Evolutionary conservation across 2,888 invertebrate genomes (phyloP).

Genomic region (Agriopis aurantiaria): DNA sequence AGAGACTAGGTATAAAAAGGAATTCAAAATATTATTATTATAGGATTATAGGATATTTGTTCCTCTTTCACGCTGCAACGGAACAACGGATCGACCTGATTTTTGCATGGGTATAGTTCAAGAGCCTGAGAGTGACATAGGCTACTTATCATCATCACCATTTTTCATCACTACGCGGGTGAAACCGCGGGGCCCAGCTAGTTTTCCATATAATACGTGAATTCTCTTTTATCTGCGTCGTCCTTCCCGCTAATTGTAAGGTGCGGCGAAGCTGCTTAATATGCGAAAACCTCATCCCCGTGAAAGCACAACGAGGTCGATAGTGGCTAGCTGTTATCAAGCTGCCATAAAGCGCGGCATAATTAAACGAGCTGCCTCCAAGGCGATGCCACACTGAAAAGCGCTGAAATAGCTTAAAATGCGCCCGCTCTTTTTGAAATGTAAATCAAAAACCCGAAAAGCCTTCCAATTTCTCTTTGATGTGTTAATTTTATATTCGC

Average conservation of each 20-base stretch:
- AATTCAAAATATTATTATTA: no score
- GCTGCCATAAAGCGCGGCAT: conserved; percentile 29
- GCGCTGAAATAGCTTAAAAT: conserved; percentile 53
- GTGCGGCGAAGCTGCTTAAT: background rate
- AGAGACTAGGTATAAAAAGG: no score
- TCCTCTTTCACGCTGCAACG: no score
- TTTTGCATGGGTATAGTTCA: no score
- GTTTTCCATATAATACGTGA: background rate
- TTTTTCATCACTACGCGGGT: no score
- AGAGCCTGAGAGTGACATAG: no score
- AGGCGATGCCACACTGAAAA: conserved; percentile 31
- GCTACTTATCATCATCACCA: no score
- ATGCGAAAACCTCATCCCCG: conserved; percentile 16
- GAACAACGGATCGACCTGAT: no score
- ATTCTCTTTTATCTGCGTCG: background rate
- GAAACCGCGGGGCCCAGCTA: no score
- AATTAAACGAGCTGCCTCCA: conserved; percentile 41
- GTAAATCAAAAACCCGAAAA: conserved; percentile 79
- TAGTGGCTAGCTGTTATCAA: conserved; percentile 19
- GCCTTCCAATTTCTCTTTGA: conserved; percentile 75
- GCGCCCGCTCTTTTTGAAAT: conserved; percentile 75
- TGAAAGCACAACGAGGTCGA: conserved; percentile 20
- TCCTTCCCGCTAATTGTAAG: background rate
- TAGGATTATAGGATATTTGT: no score
- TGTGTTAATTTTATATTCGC: conserved; percentile 77